Base-by-base conservation (phyloP, 2,888 invertebrate species). In the Dilophus febrilis region DNA sequence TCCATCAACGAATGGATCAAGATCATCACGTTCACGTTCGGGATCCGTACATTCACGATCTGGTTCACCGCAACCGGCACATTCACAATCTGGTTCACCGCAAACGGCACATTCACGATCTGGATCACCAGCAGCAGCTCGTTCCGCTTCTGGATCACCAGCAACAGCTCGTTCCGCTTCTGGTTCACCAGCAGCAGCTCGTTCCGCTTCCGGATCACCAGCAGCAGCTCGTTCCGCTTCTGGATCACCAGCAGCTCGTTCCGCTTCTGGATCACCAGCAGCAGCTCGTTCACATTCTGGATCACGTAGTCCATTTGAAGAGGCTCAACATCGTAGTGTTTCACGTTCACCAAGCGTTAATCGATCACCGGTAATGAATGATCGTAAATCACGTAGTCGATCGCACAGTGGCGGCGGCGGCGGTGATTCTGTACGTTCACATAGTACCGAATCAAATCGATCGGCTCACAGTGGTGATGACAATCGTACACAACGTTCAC, bases 161-260 rank as follows among this genome's bases (percentile, higher is more conserved):
- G 49, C 45, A 16, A 51, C 50, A 44, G 51, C 50, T 10, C 48
- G 45, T 35, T 53, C 53, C 3, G 45, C 47, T 14, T 22, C n/a
- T n/a, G 43, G 45, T 17, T 47, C 49, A 14, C 38, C n/a, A n/a
- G n/a, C n/a, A n/a, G n/a, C n/a, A n/a, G n/a, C n/a, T n/a, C n/a
- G n/a, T n/a, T n/a, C n/a, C n/a, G n/a, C n/a, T n/a, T n/a, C n/a
- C n/a, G 22, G 22, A 6, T 22, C 22, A 22, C 22, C 22, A 22
- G n/a, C 22, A 4, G 4, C 22, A 22, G 22, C 41, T 42, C 53
- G 47, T 4, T 54, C 52, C 28, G 57, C 57, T 6, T 51, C 44
- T 12, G 46, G 47, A 11, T 58, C 59, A 12, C 56, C 50, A 3
- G 61, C 62, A 47, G 53, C 52, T 17, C 50, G 47, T 28, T 52